A percentile compares a stretch with the other conserved stretches of the same genome.
phyloP scores from a whole-genome alignment of 2,888 invertebrate genomes.

The Argyresthia albistria region DNA sequence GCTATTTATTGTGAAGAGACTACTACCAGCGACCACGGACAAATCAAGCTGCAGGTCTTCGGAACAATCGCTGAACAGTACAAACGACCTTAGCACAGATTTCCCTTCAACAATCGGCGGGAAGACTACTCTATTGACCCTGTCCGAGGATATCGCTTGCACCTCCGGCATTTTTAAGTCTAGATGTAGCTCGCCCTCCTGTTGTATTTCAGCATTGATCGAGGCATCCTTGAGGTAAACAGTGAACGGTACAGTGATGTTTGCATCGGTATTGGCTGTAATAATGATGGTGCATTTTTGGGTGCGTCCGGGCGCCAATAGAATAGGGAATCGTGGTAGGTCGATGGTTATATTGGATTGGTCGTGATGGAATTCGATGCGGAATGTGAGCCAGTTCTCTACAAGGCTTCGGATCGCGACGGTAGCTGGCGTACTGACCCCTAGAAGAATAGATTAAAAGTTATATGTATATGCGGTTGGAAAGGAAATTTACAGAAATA shows the following conservation, averaged over 20 bases:
- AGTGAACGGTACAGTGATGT: conserved; percentile 30
- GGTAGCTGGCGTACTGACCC: conserved; percentile 32
- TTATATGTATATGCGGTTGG: neutral
- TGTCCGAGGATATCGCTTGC: conserved; percentile 50
- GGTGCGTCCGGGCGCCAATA: conserved; percentile 44
- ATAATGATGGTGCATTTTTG: conserved; percentile 41
- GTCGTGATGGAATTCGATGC: conserved; percentile 31
- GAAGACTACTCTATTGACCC: conserved; percentile 43
- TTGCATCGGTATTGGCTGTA: conserved; percentile 42
- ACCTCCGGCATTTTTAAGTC: conserved; percentile 47
- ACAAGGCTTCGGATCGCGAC: conserved; percentile 39
- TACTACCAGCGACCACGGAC: conserved; percentile 36
- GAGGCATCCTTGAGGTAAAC: conserved; percentile 44
- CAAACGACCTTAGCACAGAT: conserved; percentile 34
- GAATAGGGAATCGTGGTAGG: conserved; percentile 43
- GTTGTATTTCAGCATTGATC: conserved; percentile 36
- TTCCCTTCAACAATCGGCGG: conserved; percentile 37
- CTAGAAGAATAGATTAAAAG: conserved; percentile 18
- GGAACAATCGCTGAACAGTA: conserved; percentile 50
- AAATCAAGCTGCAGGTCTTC: conserved; percentile 45
- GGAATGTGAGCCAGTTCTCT: conserved; percentile 53
- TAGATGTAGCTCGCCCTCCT: conserved; percentile 31
- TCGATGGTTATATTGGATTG: conserved; percentile 36
- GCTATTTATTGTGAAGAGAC: conserved; percentile 39
- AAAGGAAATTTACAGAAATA: neutral